Conservation (phyloP, 2,113 vertebrate species). For the Nesogale talazaci region DNA sequence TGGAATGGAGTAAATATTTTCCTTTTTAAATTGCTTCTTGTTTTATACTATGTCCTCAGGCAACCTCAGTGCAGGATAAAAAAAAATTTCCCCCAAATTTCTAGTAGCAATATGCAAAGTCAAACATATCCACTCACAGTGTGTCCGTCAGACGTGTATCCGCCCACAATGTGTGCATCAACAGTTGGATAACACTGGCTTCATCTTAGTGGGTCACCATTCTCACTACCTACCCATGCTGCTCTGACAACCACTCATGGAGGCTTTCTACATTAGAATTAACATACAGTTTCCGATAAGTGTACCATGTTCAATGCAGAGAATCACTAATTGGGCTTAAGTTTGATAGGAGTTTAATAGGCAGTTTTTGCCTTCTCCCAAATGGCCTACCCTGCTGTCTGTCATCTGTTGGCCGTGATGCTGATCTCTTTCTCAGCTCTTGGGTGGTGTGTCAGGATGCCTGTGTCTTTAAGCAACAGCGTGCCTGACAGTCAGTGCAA, state of each 20-base stretch:
- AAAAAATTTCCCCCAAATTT: too few species aligned
- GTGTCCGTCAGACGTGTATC: neutral
- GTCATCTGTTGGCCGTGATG: neutral
- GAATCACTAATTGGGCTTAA: neutral
- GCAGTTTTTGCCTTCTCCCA: neutral
- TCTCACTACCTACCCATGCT: neutral
- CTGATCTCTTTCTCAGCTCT: neutral
- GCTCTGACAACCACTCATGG: neutral
- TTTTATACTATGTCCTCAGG: slow-evolving; percentile 30
- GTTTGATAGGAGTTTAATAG: neutral
- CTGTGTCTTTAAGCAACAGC: neutral
- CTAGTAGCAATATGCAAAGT: too few species aligned
- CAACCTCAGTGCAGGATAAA: too few species aligned
- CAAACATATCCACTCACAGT: too few species aligned
- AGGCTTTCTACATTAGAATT: neutral
- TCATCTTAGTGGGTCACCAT: neutral
- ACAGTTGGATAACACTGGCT: neutral
- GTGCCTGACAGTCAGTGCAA: too few species aligned
- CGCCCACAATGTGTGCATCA: neutral
- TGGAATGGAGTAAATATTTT: slow-evolving; percentile 69
- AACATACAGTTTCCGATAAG: neutral
- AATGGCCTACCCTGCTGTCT: neutral
- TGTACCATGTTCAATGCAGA: neutral
- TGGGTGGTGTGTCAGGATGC: neutral
- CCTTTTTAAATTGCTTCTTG: slow-evolving; percentile 55